Percentiles rank a stretch among this genome's conserved stretches.
Conservation (phyloP, 2,888 invertebrate genomes). For the Hirtodrosophila histrioides region DNA sequence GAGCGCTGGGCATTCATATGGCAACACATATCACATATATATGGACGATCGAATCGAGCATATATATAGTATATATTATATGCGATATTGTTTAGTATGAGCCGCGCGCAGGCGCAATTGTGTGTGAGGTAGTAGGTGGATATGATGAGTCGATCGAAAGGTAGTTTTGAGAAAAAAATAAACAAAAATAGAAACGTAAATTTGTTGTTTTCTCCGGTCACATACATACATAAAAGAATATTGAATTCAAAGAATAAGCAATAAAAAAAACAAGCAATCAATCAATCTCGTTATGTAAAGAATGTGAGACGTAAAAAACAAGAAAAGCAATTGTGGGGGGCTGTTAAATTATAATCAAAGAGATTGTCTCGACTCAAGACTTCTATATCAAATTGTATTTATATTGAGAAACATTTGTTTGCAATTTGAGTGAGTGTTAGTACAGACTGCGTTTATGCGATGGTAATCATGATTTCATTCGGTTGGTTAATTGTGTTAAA, state of each 20-base stretch:
- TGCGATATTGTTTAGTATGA: constrained; percentile 46
- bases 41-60: constrained; percentile 11
- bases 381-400: constrained; percentile 12
- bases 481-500: too few relatives aligned
- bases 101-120: constrained; percentile 49
- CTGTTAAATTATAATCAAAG: constrained; percentile 16
- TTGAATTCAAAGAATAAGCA: constrained; percentile 39
- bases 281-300: constrained; percentile 31
- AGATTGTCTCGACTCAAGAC: constrained; percentile 9
- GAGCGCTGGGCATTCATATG: constrained; percentile 68
- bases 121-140: constrained; percentile 67
- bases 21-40: constrained; percentile 39
- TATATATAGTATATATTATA: constrained; percentile 20
- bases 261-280: constrained; percentile 42
- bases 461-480: too few relatives aligned
- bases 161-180: constrained; percentile 58
- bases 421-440: constrained; percentile 26
- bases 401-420: constrained; percentile 11
- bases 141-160: constrained; percentile 78
- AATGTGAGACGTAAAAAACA: constrained; percentile 46
- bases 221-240: constrained; percentile 41
- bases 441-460: constrained; percentile 1
- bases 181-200: constrained; percentile 62
- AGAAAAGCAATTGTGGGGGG: constrained; percentile 69
- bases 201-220: constrained; percentile 43